A percentile compares a stretch with the other conserved stretches of the same genome.
Evolutionary conservation across 2,113 vertebrate species (phyloP).

Genomic region (Trogon melanurus): DNA sequence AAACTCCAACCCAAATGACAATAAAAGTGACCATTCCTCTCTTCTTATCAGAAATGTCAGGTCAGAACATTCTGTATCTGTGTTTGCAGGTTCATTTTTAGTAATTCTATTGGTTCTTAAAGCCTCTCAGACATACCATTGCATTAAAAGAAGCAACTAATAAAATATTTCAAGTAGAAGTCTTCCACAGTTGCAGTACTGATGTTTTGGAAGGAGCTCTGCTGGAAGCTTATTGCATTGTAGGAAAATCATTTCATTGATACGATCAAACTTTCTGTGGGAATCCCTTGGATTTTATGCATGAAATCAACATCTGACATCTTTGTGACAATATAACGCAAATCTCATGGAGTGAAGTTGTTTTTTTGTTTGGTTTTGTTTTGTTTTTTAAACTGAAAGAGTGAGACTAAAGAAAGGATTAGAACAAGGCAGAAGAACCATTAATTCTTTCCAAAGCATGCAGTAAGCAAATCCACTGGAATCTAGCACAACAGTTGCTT

Average conservation of each 20-base stretch:
- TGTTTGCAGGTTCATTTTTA: not conserved
- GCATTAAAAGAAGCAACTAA: not conserved
- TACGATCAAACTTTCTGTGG: not conserved
- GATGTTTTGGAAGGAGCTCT: not conserved
- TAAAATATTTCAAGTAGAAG: not conserved
- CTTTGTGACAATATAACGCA: not conserved
- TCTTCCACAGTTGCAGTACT: not conserved
- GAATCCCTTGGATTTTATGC: not conserved
- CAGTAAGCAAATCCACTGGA: not conserved
- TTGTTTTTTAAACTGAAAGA: not conserved
- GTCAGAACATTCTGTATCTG: not conserved
- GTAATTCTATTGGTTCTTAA: not conserved
- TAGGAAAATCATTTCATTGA: not conserved
- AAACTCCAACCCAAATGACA: not conserved
- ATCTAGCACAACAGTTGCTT: not conserved
- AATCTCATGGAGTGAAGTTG: not conserved
- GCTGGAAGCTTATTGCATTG: not conserved
- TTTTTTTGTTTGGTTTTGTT: not conserved
- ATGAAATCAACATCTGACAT: not conserved
- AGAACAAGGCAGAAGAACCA: not conserved
- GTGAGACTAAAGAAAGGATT: not conserved
- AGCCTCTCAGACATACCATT: not conserved
- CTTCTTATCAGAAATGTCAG: not conserved
- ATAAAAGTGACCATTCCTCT: not conserved
- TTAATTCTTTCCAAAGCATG: slow-evolving; percentile 31